Evolutionary conservation across 1,140 invertebrate species (phyloP).

Genomic region (Teleopsis dalmanni): DNA sequence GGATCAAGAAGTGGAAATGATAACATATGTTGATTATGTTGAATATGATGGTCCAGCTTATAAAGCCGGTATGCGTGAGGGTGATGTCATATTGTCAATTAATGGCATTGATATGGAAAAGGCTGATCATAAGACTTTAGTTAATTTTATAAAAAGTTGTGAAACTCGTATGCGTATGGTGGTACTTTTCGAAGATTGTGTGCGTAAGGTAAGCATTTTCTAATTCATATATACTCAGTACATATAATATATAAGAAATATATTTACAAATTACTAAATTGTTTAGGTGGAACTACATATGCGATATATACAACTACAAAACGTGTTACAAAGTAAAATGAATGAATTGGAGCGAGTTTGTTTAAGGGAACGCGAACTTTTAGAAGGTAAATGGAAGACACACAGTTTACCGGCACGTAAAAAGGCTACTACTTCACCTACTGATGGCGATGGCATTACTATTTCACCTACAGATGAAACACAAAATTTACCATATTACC

Average conservation of each 20-base stretch:
- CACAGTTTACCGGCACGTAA: constrained; percentile 76
- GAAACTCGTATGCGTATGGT: constrained; percentile 88
- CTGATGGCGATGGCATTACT: constrained; percentile 44
- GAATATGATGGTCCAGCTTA: constrained; percentile 84
- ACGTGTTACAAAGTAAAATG: constrained; percentile 76
- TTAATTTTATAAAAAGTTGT: constrained; percentile 84
- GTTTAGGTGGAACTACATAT: constrained; percentile 76
- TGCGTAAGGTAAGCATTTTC: constrained; percentile 63
- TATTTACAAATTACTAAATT: too few relatives aligned
- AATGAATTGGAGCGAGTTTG: constrained; percentile 76
- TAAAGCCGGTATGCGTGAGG: constrained; percentile 84
- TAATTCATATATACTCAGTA: too few relatives aligned
- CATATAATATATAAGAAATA: background rate
- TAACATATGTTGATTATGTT: constrained; percentile 94
- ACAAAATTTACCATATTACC: constrained; percentile 48
- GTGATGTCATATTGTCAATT: constrained; percentile 90
- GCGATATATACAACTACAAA: constrained; percentile 81
- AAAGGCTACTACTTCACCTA: constrained; percentile 54
- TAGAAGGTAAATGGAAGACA: constrained; percentile 80
- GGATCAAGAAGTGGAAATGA: constrained; percentile 74
- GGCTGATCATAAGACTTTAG: constrained; percentile 82
- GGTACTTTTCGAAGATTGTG: constrained; percentile 90
- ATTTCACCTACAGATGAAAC: constrained; percentile 41
- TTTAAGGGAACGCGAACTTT: constrained; percentile 71
- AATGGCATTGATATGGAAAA: constrained; percentile 89